Percentiles rank a stretch among this genome's conserved stretches.
Conservation (phyloP, 2,888 invertebrate species). For the Mythimna vitellina region DNA sequence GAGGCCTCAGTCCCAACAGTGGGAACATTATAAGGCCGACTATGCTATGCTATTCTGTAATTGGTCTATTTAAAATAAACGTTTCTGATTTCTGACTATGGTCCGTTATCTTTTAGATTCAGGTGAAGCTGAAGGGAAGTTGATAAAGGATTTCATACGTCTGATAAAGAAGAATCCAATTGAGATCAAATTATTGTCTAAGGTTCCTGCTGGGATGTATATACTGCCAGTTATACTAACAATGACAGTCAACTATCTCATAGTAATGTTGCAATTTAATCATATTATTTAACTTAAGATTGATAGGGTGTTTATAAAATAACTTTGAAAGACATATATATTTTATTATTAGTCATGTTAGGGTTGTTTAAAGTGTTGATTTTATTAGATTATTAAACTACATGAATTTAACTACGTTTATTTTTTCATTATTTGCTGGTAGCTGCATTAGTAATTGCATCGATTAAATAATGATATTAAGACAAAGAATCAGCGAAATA, state of each 20-base stretch:
- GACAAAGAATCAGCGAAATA: too few species aligned
- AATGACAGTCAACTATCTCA: slow-evolving; percentile 16
- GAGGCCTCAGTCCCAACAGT: too few species aligned
- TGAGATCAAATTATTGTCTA: background rate
- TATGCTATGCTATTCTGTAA: too few species aligned
- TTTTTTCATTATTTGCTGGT: too few species aligned
- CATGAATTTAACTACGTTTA: too few species aligned
- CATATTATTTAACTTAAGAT: slow-evolving; percentile 6
- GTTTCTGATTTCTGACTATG: too few species aligned
- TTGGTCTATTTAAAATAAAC: too few species aligned
- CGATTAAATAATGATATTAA: too few species aligned
- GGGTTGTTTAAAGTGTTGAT: too few species aligned
- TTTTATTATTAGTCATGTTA: background rate
- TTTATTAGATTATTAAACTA: too few species aligned
- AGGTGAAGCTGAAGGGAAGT: background rate
- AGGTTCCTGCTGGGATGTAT: slow-evolving; percentile 13
- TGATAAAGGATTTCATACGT: slow-evolving; percentile 13
- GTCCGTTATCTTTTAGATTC: background rate
- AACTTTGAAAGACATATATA: background rate
- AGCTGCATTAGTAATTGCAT: too few species aligned
- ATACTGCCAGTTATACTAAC: background rate
- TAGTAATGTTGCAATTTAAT: slow-evolving; percentile 21
- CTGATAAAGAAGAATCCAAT: slow-evolving; percentile 3
- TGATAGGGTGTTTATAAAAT: background rate
- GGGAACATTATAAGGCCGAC: too few species aligned